A percentile compares a stretch with the other conserved stretches of the same genome.
Conservation (phyloP, 2,113 vertebrate species). For the Eublepharis macularius region DNA sequence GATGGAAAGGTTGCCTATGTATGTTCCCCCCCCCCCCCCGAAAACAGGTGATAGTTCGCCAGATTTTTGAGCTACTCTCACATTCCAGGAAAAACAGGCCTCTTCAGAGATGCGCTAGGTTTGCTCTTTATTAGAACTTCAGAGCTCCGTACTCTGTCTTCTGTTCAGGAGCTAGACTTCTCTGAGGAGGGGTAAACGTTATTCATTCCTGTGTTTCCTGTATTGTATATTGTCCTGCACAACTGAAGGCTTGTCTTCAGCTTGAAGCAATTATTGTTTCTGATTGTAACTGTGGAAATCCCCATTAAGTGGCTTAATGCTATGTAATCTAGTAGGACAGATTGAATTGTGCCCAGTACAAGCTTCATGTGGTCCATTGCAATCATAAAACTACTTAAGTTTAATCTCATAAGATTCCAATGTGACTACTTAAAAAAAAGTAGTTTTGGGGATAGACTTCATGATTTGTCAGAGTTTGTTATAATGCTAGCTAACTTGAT, state of each 20-base stretch:
- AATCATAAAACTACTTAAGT: not conserved
- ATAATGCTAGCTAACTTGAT: not conserved
- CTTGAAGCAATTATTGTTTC: not conserved
- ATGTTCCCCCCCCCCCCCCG: not conserved
- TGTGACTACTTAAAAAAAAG: not conserved
- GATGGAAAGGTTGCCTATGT: not conserved
- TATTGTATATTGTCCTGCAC: not conserved
- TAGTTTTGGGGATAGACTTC: not conserved
- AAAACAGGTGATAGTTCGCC: not conserved
- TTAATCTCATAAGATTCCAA: not conserved
- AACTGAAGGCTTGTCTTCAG: not conserved
- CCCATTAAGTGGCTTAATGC: constrained; percentile 1
- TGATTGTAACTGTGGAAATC: not conserved
- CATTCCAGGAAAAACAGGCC: too few relatives aligned
- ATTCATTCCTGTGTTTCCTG: not conserved
- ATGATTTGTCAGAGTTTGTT: not conserved
- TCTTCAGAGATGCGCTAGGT: too few relatives aligned
- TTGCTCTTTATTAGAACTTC: not conserved
- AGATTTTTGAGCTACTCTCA: too few relatives aligned
- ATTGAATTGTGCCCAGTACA: not conserved
- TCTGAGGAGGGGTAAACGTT: not conserved
- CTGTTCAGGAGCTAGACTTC: not conserved
- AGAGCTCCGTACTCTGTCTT: not conserved
- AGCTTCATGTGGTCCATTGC: not conserved
- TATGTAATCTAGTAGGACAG: not conserved